phyloP scores from a whole-genome alignment of 2,113 vertebrate species.

The Steatornis caripensis region DNA sequence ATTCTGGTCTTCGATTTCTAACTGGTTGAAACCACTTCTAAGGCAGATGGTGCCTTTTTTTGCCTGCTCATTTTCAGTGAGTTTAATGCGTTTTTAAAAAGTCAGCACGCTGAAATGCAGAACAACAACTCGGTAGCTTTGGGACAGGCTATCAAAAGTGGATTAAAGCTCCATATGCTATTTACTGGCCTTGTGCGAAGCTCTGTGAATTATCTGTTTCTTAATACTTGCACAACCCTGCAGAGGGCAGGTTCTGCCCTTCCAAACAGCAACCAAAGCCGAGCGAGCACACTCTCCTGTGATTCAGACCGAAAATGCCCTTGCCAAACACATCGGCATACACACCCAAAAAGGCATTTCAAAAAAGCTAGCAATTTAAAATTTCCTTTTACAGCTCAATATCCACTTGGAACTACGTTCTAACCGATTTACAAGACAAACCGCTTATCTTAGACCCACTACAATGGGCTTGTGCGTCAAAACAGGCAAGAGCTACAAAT shows the following conservation, averaged over 20 bases:
- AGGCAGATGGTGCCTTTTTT: background rate
- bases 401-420: background rate
- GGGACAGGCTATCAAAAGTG: background rate
- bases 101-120: background rate
- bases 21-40: background rate
- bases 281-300: fast-evolving
- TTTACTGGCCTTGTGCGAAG: background rate
- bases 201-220: background rate
- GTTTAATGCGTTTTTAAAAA: background rate
- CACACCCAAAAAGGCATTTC: too few relatives aligned
- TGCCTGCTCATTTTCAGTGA: background rate
- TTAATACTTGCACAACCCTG: slow-evolving; percentile 20
- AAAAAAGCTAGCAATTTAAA: background rate
- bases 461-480: background rate
- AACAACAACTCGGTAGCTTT: background rate
- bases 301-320: background rate
- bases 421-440: background rate
- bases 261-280: background rate
- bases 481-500: background rate
- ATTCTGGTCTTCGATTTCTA: background rate
- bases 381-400: background rate
- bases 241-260: slow-evolving; percentile 69
- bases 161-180: background rate
- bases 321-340: too few relatives aligned
- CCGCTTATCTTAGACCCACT: background rate